Evolutionary conservation across 1,140 invertebrate species (phyloP).

Genomic region (Pararge aegeria): DNA sequence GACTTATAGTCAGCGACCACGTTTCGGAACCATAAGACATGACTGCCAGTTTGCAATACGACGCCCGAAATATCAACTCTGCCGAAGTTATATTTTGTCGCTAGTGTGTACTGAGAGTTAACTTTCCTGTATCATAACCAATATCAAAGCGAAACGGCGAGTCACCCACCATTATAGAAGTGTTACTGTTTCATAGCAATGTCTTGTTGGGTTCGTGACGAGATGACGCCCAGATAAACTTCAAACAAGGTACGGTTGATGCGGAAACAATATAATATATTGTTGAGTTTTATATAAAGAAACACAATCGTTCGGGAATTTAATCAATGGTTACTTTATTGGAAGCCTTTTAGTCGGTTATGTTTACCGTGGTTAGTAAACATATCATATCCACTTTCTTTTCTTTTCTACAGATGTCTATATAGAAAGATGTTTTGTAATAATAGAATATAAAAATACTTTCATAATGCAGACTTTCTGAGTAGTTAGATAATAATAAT

Average conservation of each 20-base stretch:
- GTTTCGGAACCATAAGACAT: no score
- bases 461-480: no score
- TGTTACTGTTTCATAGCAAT: slow-evolving; percentile 53
- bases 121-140: slow-evolving; percentile 44
- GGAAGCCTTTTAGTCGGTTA: background rate
- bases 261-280: slow-evolving; percentile 44
- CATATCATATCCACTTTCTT: no score
- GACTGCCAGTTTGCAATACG: no score
- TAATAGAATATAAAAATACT: no score
- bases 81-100: background rate
- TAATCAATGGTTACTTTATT: slow-evolving; percentile 14
- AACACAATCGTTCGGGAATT: slow-evolving; percentile 15
- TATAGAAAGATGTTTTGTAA: no score
- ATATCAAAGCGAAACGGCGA: slow-evolving; percentile 48
- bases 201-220: slow-evolving; percentile 61
- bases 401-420: no score
- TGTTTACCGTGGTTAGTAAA: background rate
- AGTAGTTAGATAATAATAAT: no score
- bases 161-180: slow-evolving; percentile 53
- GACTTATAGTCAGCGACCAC: no score
- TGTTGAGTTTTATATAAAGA: slow-evolving; percentile 26
- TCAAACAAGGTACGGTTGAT: slow-evolving; percentile 43
- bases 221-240: slow-evolving; percentile 56
- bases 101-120: background rate
- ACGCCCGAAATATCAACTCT: no score